Conservation (phyloP, 2,797 vertebrate species). For the Luscinia megarhynchos region DNA sequence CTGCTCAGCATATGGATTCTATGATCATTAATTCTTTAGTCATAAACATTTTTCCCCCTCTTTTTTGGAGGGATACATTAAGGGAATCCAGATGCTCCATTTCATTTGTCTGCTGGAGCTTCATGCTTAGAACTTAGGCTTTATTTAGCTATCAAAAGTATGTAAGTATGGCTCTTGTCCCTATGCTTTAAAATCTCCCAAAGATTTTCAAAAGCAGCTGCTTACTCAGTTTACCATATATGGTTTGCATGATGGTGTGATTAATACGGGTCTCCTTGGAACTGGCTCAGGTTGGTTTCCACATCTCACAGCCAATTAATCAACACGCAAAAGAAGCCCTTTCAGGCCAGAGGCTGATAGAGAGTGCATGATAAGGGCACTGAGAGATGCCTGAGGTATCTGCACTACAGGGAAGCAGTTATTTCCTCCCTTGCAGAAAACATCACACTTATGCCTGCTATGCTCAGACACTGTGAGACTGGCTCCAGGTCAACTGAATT, state of each 20-base stretch:
- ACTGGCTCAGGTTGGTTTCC: conserved; percentile 22
- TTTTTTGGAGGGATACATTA: not conserved
- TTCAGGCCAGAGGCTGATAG: not conserved
- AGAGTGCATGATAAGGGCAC: not conserved
- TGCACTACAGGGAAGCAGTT: not conserved
- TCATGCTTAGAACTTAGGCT: not conserved
- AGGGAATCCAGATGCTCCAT: conserved; percentile 49
- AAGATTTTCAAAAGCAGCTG: not conserved
- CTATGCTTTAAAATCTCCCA: not conserved
- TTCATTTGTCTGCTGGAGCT: not conserved
- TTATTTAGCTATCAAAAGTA: conserved; percentile 55
- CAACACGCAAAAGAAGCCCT: not conserved
- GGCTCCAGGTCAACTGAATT: not conserved
- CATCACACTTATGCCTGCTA: not conserved
- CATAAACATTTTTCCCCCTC: not conserved
- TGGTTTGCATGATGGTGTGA: not conserved
- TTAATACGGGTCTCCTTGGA: conserved; percentile 1
- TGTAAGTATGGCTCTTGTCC: conserved; percentile 25
- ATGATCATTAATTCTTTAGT: not conserved
- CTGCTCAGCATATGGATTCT: not conserved
- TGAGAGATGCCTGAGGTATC: not conserved
- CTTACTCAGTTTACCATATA: conserved; percentile 23
- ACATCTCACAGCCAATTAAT: conserved; percentile 41
- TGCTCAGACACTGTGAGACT: not conserved
- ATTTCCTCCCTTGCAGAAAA: not conserved